Conservation (phyloP, 2,888 invertebrate species). For the Hetaerina titia region DNA sequence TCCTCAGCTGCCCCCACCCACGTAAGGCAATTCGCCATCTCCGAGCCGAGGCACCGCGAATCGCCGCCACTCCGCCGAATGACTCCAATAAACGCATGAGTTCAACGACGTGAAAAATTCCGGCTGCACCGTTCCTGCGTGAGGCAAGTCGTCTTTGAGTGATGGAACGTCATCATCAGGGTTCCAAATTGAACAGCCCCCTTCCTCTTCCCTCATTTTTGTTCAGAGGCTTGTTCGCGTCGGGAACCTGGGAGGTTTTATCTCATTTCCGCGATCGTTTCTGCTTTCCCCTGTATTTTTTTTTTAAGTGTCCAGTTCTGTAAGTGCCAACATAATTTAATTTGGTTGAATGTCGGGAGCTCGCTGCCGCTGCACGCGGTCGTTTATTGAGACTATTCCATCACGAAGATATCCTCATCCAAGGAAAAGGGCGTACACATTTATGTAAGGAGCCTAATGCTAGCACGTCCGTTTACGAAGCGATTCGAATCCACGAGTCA, state of each 20-base stretch:
- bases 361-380: neutral
- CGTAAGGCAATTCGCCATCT: neutral
- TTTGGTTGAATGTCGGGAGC: neutral
- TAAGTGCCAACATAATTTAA: neutral
- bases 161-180: neutral
- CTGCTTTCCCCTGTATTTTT: neutral
- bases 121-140: neutral
- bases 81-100: neutral
- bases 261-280: neutral
- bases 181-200: neutral
- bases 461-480: no score
- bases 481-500: no score
- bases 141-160: neutral
- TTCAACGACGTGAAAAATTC: slow-evolving; percentile 17
- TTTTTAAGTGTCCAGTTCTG: no score
- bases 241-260: no score
- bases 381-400: no score
- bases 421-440: no score
- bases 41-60: neutral
- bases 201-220: slow-evolving; percentile 1
- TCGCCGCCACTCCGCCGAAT: neutral
- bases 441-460: no score
- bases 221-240: neutral
- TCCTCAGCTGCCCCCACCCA: no score
- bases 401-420: no score